A percentile compares a stretch with the other conserved stretches of the same genome.
Conservation (phyloP, 2,888 invertebrate species). For the Agrilus mali region DNA sequence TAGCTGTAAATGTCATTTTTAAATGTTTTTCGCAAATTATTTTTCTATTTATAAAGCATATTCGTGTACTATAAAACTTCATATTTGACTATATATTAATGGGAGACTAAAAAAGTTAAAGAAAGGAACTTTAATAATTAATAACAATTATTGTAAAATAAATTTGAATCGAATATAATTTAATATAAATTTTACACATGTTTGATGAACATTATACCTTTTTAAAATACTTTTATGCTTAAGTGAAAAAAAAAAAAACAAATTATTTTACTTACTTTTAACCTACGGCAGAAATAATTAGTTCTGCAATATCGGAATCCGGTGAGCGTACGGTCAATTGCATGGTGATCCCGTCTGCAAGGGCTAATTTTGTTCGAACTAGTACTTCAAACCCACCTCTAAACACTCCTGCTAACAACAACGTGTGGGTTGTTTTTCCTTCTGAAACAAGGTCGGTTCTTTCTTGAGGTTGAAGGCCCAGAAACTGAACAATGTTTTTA, state of each 20-base stretch:
- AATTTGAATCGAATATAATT: no score
- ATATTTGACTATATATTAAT: no score
- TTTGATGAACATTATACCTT: no score
- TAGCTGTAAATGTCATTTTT: no score
- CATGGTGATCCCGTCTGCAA: conserved; percentile 85
- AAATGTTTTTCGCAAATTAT: no score
- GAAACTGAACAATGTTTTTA: conserved; percentile 66
- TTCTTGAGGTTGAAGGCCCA: conserved; percentile 78
- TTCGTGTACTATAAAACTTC: no score
- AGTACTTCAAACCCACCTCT: conserved; percentile 84
- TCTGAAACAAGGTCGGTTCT: conserved; percentile 71
- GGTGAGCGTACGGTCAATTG: conserved; percentile 81
- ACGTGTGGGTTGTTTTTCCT: conserved; percentile 69
- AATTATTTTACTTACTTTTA: conserved; percentile 31
- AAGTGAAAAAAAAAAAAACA: neutral
- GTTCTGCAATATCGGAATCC: conserved; percentile 73
- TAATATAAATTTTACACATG: no score
- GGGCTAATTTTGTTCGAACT: conserved; percentile 70
- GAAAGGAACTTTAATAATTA: no score
- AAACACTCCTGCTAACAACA: conserved; percentile 73
- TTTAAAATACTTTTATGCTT: neutral
- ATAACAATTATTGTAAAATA: no score
- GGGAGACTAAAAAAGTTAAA: no score
- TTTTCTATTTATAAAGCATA: no score
- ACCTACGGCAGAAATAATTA: conserved; percentile 77